These are phyloP conservation scores for Torymus tubicola DNA, from an alignment of 2,888 invertebrate genomes.

Conservation along the genomic window DNA sequence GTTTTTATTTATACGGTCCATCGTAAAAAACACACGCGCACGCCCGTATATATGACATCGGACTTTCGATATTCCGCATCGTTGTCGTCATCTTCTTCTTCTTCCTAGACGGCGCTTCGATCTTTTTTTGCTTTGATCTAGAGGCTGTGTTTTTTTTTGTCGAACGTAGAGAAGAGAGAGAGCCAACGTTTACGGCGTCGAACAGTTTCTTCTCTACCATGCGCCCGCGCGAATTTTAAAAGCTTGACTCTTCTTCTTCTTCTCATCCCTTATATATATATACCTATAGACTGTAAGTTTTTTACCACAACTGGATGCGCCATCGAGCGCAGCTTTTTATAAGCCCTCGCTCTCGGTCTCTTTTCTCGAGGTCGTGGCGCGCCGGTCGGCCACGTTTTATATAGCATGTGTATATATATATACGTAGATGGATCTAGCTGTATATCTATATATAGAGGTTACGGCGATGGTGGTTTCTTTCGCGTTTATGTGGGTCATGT, in stretches of 20 bases:
- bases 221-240: slow-evolving; percentile 24
- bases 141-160: slow-evolving; percentile 5
- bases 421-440: background rate
- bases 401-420: background rate
- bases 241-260: background rate
- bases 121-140: slow-evolving; percentile 13
- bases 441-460: too few species aligned
- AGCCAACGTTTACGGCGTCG: background rate
- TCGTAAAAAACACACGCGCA: slow-evolving; percentile 17
- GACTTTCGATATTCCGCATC: background rate
- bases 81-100: background rate
- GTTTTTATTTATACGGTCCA: slow-evolving; percentile 11
- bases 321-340: slow-evolving; percentile 17
- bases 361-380: slow-evolving; percentile 3
- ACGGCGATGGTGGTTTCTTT: background rate
- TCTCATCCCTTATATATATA: background rate
- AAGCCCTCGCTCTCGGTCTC: slow-evolving; percentile 5
- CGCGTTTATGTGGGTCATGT: slow-evolving; percentile 19
- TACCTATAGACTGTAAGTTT: background rate
- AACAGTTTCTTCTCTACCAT: background rate
- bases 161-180: background rate
- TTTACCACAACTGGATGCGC: background rate
- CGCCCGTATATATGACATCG: background rate
- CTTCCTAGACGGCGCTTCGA: background rate
- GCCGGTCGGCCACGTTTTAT: background rate